A percentile compares a stretch with the other conserved stretches of the same genome.
Conservation (phyloP, 2,888 invertebrate species). For the Zaprionus lineosus region DNA sequence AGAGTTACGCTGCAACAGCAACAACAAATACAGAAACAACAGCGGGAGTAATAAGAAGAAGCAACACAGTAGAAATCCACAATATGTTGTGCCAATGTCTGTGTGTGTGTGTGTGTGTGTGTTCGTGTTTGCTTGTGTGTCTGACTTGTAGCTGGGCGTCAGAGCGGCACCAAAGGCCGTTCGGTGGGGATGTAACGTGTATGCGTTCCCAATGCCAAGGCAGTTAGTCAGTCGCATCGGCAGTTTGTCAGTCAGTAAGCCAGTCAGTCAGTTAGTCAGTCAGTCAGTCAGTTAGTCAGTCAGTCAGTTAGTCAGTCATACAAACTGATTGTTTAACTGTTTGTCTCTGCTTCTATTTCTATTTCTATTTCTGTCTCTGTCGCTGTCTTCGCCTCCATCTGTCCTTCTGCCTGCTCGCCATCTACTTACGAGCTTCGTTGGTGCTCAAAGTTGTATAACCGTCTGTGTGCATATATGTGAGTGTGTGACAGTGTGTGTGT, state of each 20-base stretch:
- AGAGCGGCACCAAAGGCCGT: slow-evolving; percentile 54
- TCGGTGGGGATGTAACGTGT: slow-evolving; percentile 29
- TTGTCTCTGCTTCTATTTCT: slow-evolving; percentile 7
- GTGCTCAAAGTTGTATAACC: slow-evolving; percentile 37
- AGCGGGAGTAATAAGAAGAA: slow-evolving; percentile 8
- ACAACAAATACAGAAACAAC: slow-evolving; percentile 6
- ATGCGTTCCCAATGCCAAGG: slow-evolving; percentile 40
- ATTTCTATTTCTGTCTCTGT: not conserved
- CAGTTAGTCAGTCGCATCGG: slow-evolving; percentile 23
- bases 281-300: slow-evolving; percentile 40
- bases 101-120: slow-evolving; percentile 13
- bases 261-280: slow-evolving; percentile 33
- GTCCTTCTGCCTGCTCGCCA: slow-evolving; percentile 9
- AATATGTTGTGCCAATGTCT: slow-evolving; percentile 23
- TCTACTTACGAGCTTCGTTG: slow-evolving; percentile 43
- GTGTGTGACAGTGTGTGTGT: no score
- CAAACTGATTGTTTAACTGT: slow-evolving; percentile 39
- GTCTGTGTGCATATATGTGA: slow-evolving; percentile 26
- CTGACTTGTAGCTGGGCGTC: slow-evolving; percentile 37
- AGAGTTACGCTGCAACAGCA: slow-evolving; percentile 36
- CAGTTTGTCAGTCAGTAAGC: slow-evolving; percentile 32
- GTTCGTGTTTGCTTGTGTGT: slow-evolving; percentile 18
- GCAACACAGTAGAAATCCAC: slow-evolving; percentile 14
- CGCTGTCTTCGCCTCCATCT: slow-evolving; percentile 1
- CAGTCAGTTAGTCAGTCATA: slow-evolving; percentile 28